These are phyloP conservation scores for Drosophila prolongata DNA, from an alignment of 2,888 invertebrate genomes.

Conservation along the genomic window DNA sequence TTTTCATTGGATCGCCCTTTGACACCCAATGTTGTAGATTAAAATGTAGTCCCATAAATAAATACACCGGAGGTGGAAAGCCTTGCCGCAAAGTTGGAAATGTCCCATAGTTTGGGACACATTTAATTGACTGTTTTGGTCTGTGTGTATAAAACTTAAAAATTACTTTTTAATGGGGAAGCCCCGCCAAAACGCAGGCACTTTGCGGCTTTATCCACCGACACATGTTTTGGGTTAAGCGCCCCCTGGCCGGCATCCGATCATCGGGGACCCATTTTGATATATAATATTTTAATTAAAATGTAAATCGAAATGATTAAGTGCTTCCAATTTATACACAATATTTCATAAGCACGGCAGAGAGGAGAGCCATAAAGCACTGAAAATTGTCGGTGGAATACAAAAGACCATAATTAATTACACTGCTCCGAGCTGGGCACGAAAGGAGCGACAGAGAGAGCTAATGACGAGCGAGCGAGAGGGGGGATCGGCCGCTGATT, in stretches of 20 bases:
- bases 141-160: neutral
- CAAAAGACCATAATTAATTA: slow-evolving; percentile 82
- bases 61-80: neutral
- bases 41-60: slow-evolving; percentile 27
- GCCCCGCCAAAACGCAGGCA: neutral
- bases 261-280: slow-evolving; percentile 56
- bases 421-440: slow-evolving; percentile 67
- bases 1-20: slow-evolving; percentile 73
- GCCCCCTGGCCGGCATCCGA: slow-evolving; percentile 30
- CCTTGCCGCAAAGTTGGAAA: neutral
- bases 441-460: slow-evolving; percentile 51
- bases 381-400: slow-evolving; percentile 77
- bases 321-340: slow-evolving; percentile 75
- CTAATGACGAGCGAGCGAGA: slow-evolving; percentile 75
- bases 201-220: slow-evolving; percentile 9
- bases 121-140: slow-evolving; percentile 20
- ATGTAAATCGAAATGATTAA: slow-evolving; percentile 81
- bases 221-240: slow-evolving; percentile 42
- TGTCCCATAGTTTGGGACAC: neutral
- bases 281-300: slow-evolving; percentile 81
- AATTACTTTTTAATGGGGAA: slow-evolving; percentile 6
- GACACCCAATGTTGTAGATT: slow-evolving; percentile 53
- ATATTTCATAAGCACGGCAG: slow-evolving; percentile 71
- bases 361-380: slow-evolving; percentile 65
- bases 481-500: slow-evolving; percentile 65